Conservation (phyloP, 1,140 invertebrate genomes). For the Drosophila nasuta region DNA sequence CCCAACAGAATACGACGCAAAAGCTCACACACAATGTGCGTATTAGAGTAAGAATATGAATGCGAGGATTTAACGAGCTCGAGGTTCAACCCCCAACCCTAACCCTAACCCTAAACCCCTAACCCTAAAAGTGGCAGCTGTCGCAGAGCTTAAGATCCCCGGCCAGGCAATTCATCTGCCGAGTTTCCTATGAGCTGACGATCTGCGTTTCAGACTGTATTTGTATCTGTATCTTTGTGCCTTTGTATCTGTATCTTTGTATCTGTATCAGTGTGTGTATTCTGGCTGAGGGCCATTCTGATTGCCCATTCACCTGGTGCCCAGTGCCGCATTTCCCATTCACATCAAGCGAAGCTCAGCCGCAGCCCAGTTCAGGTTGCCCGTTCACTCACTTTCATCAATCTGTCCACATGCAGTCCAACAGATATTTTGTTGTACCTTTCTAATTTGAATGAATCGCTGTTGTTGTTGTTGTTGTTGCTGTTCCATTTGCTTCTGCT, state of each 20-base stretch:
- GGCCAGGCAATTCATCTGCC: not conserved
- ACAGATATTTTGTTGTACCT: slow-evolving; percentile 13
- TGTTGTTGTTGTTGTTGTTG: slow-evolving; percentile 10
- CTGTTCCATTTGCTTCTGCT: not conserved
- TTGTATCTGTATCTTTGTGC: not conserved
- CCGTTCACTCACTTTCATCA: slow-evolving; percentile 47
- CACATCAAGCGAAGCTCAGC: slow-evolving; percentile 26
- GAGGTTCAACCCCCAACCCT: slow-evolving; percentile 21
- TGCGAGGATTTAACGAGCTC: not conserved
- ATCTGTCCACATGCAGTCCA: slow-evolving; percentile 22
- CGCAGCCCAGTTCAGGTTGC: slow-evolving; percentile 6
- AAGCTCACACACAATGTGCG: slow-evolving; percentile 19
- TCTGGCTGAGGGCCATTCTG: slow-evolving; percentile 30
- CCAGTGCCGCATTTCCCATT: slow-evolving; percentile 39
- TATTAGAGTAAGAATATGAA: slow-evolving; percentile 1
- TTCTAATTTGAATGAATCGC: slow-evolving; percentile 44
- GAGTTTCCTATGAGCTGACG: slow-evolving; percentile 10
- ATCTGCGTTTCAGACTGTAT: not conserved
- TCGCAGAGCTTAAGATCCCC: slow-evolving; percentile 34
- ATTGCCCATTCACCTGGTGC: slow-evolving; percentile 42
- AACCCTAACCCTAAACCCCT: slow-evolving; percentile 22
- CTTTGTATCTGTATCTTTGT: not conserved
- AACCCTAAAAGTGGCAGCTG: slow-evolving; percentile 33
- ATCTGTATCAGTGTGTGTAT: not conserved
- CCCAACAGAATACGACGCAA: slow-evolving; percentile 53